phyloP scores from a whole-genome alignment of 2,113 vertebrate species.

The Erythrocercus mccallii region DNA sequence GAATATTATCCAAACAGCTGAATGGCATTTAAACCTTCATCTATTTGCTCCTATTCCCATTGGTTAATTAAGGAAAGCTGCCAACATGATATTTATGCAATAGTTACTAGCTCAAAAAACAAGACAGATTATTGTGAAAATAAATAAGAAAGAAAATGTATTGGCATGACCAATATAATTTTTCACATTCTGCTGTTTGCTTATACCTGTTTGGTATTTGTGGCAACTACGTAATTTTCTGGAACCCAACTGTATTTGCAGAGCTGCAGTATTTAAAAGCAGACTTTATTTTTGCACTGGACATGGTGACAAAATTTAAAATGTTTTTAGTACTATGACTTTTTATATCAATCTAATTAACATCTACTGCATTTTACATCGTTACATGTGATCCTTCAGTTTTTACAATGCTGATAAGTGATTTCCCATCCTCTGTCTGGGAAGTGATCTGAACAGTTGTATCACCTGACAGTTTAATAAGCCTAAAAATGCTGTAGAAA shows the following conservation, averaged over 20 bases:
- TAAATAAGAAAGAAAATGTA: neutral
- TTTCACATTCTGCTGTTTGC: neutral
- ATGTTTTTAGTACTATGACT: neutral
- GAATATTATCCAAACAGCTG: neutral
- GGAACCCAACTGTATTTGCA: neutral
- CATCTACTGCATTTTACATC: neutral
- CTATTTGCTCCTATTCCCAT: neutral
- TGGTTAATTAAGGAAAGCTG: neutral
- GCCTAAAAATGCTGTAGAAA: neutral
- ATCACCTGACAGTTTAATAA: neutral
- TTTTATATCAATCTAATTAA: neutral
- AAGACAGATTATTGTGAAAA: neutral
- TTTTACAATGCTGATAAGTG: neutral
- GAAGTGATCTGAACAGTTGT: neutral
- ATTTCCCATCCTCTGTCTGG: neutral
- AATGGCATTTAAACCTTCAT: neutral
- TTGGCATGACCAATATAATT: neutral
- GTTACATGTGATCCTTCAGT: too few species aligned
- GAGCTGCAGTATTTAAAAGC: neutral
- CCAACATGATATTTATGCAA: neutral
- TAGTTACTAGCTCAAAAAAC: neutral
- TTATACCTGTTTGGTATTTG: neutral
- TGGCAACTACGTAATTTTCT: neutral
- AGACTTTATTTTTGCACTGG: neutral
- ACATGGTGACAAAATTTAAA: neutral